Conservation (phyloP, 2,113 vertebrate genomes). For the Phaetusa simplex region DNA sequence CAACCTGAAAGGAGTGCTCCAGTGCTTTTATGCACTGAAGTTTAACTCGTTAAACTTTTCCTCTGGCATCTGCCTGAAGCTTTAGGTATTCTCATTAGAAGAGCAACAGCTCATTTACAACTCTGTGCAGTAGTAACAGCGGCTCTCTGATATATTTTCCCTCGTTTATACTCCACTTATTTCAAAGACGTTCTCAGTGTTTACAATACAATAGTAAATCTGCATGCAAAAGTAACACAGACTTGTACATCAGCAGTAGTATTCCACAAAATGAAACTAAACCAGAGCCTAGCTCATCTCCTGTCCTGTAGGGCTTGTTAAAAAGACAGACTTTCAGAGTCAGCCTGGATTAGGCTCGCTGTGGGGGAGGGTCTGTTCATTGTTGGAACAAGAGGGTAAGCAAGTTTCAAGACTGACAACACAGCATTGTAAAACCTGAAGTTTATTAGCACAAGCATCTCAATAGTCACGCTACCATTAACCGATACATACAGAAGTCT, state of each 20-base stretch:
- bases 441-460: not conserved
- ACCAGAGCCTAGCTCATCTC: not conserved
- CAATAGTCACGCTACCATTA: not conserved
- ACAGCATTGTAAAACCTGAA: not conserved
- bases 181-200: not conserved
- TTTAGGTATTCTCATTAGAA: conserved; percentile 1
- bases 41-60: not conserved
- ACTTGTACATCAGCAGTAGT: not conserved
- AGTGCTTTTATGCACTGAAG: not conserved
- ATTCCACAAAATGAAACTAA: not conserved
- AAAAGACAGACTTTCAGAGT: not conserved
- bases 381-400: not conserved
- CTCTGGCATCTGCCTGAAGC: conserved; percentile 9
- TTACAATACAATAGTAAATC: not conserved
- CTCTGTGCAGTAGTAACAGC: not conserved
- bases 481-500: not conserved
- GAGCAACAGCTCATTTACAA: not conserved
- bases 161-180: not conserved
- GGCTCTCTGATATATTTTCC: not conserved
- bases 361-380: not conserved
- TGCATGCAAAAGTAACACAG: not conserved
- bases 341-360: not conserved
- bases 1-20: conserved; percentile 5
- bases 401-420: not conserved
- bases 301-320: not conserved